phyloP scores from a whole-genome alignment of 2,888 invertebrate species.

The Phalera bucephala region DNA sequence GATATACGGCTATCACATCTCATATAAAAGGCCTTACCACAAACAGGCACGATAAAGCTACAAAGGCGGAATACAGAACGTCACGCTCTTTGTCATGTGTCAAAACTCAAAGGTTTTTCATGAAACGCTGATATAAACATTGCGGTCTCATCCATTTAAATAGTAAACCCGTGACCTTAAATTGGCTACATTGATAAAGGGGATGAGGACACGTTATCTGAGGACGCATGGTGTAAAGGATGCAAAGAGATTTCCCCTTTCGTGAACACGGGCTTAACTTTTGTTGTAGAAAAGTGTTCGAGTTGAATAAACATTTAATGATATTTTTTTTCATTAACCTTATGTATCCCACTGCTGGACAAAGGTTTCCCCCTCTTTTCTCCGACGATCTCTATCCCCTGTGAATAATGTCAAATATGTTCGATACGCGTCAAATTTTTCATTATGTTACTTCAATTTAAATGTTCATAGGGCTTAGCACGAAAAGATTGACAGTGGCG shows the following conservation, averaged over 20 bases:
- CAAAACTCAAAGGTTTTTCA: constrained; percentile 38
- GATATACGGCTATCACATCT: constrained; percentile 5
- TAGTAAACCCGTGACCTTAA: constrained; percentile 64
- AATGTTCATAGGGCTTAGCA: too few species aligned
- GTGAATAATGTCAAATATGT: too few species aligned
- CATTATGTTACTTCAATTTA: too few species aligned
- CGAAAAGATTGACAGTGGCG: too few species aligned
- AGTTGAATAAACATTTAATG: too few species aligned
- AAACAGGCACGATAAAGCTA: constrained; percentile 19
- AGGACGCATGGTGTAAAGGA: constrained; percentile 54
- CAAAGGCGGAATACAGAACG: constrained; percentile 21
- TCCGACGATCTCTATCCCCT: too few species aligned
- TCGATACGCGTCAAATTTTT: too few species aligned
- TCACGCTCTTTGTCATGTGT: constrained; percentile 34
- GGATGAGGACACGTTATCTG: constrained; percentile 62
- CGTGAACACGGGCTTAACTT: constrained; percentile 58
- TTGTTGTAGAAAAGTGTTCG: constrained; percentile 60
- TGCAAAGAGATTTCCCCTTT: constrained; percentile 59
- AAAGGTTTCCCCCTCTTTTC: too few species aligned
- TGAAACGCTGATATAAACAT: constrained; percentile 45
- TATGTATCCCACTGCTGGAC: too few species aligned
- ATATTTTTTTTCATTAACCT: too few species aligned
- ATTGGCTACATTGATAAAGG: constrained; percentile 72
- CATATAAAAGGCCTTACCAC: constrained; percentile 14
- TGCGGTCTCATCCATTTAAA: constrained; percentile 60